Base-by-base conservation (phyloP, 2,113 vertebrate genomes). In the Poeciliopsis occidentalis region DNA sequence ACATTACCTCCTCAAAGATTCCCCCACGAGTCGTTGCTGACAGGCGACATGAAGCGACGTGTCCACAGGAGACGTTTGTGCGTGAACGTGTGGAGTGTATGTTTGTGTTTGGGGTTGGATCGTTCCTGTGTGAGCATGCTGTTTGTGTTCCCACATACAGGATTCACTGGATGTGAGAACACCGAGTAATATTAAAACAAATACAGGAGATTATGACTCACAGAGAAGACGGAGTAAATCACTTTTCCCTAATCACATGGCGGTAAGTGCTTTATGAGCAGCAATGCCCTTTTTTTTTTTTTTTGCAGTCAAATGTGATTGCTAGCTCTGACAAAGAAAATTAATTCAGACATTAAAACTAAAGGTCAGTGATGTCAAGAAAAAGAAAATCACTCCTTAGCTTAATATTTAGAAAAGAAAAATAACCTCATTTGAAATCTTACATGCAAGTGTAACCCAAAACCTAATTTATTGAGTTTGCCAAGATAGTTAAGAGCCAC, bases 391-490 rank as follows among this genome's bases (percentile, higher is more conserved):
- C 39, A 47, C 17, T 17, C 44, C 17, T 47, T 19, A 8, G 5
- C 24, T 57, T 57, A 54, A 22, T 22, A 57, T 57, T 24, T 57
- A n/a, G 51, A 57, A 57, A 57, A 10, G 51, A 10, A 24, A 57
- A 57, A 57, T 24, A 5, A 24, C 51, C 51, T 57, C 64, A 73
- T 30, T 71, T 37, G 69, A 47, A 65, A 12, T 39, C 47, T 47
- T 66, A 63, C 57, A 39, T 3, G 1, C 60, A 66, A 68, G 51
- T 2, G 34, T 71, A 83, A 78, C 68, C 81, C 82, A 81, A 82
- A 76, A 83, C 60, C 67, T 67, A 76, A 67, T 78, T 24, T 63
- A 67, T 67, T 67, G 69, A 76, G 81, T 76, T 80, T 31, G 74
- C 69, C 32, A 76, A 76, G 32, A 76, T 67, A 75, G 64, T 64